Conservation (phyloP, 2,888 invertebrate species). For the Aradus depressus region DNA sequence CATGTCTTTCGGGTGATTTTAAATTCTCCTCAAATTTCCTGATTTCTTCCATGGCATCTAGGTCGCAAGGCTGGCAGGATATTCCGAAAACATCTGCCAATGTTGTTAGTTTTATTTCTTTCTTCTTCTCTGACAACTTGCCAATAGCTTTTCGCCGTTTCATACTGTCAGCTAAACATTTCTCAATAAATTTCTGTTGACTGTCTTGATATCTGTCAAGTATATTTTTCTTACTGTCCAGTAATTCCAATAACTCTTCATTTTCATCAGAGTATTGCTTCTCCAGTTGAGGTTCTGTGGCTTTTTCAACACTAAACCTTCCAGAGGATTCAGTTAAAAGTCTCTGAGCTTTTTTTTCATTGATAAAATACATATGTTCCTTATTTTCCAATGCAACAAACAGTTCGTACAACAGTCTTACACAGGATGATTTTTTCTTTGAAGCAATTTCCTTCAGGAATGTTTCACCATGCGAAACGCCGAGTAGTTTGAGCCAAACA, state of each 20-base stretch:
- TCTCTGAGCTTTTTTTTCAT: conserved; percentile 17
- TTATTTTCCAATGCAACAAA: conserved; percentile 23
- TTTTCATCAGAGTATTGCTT: conserved; percentile 1
- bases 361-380: conserved; percentile 18
- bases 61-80: no score
- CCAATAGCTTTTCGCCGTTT: background rate
- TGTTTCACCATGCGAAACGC: conserved; percentile 15
- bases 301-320: conserved; percentile 14
- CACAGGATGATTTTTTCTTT: conserved; percentile 16
- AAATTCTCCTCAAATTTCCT: no score
- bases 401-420: conserved; percentile 25
- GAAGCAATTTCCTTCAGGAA: conserved; percentile 19
- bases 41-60: no score
- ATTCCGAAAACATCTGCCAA: no score
- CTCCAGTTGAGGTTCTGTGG: background rate
- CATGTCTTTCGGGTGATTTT: no score
- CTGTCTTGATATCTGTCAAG: background rate
- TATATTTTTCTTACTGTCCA: background rate
- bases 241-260: background rate
- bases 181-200: background rate
- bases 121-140: background rate
- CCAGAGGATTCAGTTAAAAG: conserved; percentile 6
- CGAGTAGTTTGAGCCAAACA: conserved; percentile 23
- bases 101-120: no score
- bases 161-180: background rate